phyloP scores from a whole-genome alignment of 2,797 vertebrate species.

The Lates japonicus region DNA sequence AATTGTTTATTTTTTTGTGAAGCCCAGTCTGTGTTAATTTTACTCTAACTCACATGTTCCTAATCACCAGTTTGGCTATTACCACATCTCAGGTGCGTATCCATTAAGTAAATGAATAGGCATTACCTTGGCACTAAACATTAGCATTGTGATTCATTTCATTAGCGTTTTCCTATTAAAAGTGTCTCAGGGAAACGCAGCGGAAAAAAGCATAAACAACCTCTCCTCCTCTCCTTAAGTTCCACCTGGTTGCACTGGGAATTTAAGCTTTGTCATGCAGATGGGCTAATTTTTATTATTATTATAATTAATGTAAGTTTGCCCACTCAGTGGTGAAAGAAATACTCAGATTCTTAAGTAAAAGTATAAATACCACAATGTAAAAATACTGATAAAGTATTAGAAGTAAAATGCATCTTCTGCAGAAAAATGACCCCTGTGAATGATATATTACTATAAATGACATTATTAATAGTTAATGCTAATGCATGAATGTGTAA shows the following conservation, averaged over 20 bases:
- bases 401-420: no score
- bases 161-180: conserved; percentile 57
- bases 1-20: conserved; percentile 39
- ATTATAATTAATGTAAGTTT: neutral
- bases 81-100: conserved; percentile 60
- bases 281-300: neutral
- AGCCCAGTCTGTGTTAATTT: conserved; percentile 38
- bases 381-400: neutral
- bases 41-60: conserved; percentile 45
- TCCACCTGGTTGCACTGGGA: conserved; percentile 16
- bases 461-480: neutral
- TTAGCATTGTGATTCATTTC: conserved; percentile 59
- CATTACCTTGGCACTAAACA: conserved; percentile 63
- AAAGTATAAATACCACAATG: neutral
- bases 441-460: neutral
- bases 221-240: neutral
- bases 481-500: neutral
- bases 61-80: conserved; percentile 61
- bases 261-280: neutral
- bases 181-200: conserved; percentile 7
- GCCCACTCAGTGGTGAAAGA: no score
- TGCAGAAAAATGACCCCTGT: neutral
- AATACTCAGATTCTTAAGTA: neutral
- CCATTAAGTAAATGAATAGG: conserved; percentile 72
- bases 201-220: conserved; percentile 17